Evolutionary conservation across 1,140 invertebrate genomes (phyloP).

Genomic region (Papilio polyxenes): DNA sequence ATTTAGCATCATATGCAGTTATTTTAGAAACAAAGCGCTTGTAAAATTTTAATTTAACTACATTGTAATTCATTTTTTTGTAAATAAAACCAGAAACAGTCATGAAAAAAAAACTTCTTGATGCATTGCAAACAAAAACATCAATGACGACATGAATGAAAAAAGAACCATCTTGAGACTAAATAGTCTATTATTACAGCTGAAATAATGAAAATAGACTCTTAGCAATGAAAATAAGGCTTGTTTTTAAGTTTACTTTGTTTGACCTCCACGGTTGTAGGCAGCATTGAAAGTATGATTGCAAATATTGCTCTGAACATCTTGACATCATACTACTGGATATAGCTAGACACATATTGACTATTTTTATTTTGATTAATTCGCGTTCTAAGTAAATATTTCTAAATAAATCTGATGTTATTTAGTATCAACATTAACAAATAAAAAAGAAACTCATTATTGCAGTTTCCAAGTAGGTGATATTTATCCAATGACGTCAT

Average conservation of each 20-base stretch:
- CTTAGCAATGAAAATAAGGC: not conserved
- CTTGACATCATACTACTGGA: slow-evolving; percentile 3
- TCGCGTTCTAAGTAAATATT: not conserved
- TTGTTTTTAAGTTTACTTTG: not conserved
- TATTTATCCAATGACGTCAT: not conserved
- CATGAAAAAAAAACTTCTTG: not conserved
- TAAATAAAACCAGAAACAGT: not conserved
- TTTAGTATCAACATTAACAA: no score
- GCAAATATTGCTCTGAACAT: not conserved
- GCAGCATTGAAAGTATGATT: not conserved
- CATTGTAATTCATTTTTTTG: not conserved
- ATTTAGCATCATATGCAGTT: not conserved
- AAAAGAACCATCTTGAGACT: slow-evolving; percentile 18
- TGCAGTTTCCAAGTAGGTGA: not conserved
- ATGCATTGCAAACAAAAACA: not conserved
- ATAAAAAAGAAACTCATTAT: not conserved
- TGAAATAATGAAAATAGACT: not conserved
- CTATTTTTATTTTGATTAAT: not conserved
- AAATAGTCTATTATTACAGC: not conserved
- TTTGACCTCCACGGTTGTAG: not conserved
- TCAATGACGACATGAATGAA: not conserved
- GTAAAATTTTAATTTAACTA: not conserved
- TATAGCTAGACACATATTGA: not conserved
- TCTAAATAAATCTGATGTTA: no score
- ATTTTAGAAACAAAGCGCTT: not conserved